Conservation (phyloP, 1,140 invertebrate genomes). For the Matsumurasca onukii region DNA sequence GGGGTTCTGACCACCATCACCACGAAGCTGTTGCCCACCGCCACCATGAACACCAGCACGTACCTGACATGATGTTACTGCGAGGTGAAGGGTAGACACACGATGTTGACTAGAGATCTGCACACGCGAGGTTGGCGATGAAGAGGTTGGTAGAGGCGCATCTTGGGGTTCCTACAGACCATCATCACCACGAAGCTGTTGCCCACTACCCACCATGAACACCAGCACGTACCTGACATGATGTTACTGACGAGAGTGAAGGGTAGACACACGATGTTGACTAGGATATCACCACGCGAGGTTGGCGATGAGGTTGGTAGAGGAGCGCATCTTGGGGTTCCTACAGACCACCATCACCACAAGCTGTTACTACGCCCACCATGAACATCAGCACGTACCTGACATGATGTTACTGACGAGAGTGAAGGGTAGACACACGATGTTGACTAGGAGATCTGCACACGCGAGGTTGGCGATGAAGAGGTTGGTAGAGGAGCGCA, state of each 20-base stretch:
- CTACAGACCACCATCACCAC: slow-evolving; percentile 54
- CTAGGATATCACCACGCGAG: slow-evolving; percentile 59
- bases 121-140: slow-evolving; percentile 52
- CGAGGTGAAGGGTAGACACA: slow-evolving; percentile 62
- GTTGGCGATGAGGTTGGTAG: slow-evolving; percentile 53
- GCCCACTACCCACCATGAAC: slow-evolving; percentile 53
- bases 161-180: slow-evolving; percentile 49
- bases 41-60: too few species aligned
- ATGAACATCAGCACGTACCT: slow-evolving; percentile 52
- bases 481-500: slow-evolving; percentile 53
- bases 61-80: slow-evolving; percentile 57
- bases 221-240: slow-evolving; percentile 52
- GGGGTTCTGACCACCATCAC: too few species aligned
- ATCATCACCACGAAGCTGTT: slow-evolving; percentile 54
- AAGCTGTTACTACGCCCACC: slow-evolving; percentile 52
- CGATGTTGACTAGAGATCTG: slow-evolving; percentile 61
- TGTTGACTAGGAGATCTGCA: slow-evolving; percentile 60
- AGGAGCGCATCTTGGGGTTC: slow-evolving; percentile 50
- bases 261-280: slow-evolving; percentile 61
- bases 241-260: slow-evolving; percentile 61
- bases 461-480: slow-evolving; percentile 53
- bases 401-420: slow-evolving; percentile 58
- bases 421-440: slow-evolving; percentile 62
- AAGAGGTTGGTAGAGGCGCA: slow-evolving; percentile 54
- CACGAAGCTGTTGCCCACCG: too few species aligned